phyloP scores from a whole-genome alignment of 1,140 invertebrate species.

The Bilobella aurantiaca region DNA sequence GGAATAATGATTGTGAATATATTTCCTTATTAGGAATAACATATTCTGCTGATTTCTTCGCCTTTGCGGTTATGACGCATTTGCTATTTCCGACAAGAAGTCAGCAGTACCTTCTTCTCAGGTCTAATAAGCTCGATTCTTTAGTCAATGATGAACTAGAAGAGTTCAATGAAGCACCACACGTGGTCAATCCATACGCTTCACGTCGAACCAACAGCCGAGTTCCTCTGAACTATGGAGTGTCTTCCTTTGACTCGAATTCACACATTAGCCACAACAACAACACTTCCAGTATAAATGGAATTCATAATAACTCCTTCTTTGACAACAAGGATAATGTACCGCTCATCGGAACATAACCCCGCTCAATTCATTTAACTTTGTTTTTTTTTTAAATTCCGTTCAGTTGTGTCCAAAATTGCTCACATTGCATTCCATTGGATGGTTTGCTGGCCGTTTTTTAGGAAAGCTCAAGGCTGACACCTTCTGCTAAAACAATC shows the following conservation, averaged over 20 bases:
- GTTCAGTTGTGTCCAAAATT: no score
- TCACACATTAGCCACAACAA: constrained; percentile 24
- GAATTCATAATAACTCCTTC: neutral
- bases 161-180: constrained; percentile 84
- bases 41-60: constrained; percentile 85
- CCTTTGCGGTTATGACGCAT: constrained; percentile 86
- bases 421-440: no score
- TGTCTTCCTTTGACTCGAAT: constrained; percentile 28
- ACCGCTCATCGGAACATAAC: constrained; percentile 30
- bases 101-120: constrained; percentile 74
- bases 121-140: constrained; percentile 48
- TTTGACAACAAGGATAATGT: constrained; percentile 31
- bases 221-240: constrained; percentile 25
- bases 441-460: no score
- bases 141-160: constrained; percentile 72
- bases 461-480: no score
- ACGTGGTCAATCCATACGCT: constrained; percentile 54
- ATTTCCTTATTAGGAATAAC: constrained; percentile 86
- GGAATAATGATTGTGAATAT: no score
- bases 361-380: no score
- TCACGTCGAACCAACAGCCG: constrained; percentile 13
- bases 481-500: no score
- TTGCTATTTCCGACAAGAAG: constrained; percentile 83
- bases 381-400: no score
- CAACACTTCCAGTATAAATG: constrained; percentile 4